Conservation (phyloP, 2,797 vertebrate species). For the Jordanella pulchra region DNA sequence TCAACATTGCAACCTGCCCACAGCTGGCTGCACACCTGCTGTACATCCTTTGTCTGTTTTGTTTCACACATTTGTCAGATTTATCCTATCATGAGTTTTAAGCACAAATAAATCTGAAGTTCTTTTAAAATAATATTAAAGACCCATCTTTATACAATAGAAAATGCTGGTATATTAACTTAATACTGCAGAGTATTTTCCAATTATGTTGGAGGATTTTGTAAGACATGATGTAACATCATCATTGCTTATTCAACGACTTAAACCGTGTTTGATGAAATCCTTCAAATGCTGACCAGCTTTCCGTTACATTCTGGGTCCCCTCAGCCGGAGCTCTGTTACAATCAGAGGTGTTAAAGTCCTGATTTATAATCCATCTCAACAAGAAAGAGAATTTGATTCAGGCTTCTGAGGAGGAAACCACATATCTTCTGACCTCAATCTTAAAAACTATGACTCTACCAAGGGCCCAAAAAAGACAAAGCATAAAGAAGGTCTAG, state of each 20-base stretch:
- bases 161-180: too few species aligned
- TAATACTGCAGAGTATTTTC: constrained; percentile 6
- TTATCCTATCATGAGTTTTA: not conserved
- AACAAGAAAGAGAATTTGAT: constrained; percentile 13
- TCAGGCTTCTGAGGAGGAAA: constrained; percentile 29
- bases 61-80: not conserved
- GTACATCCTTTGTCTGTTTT: too few species aligned
- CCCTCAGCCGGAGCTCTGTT: not conserved
- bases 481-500: not conserved
- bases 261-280: constrained; percentile 10
- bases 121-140: not conserved
- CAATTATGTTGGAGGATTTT: constrained; percentile 9
- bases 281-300: constrained; percentile 2
- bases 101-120: not conserved
- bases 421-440: constrained; percentile 15
- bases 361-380: too few species aligned
- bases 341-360: too few species aligned
- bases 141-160: not conserved
- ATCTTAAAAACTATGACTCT: constrained; percentile 17
- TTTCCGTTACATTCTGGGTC: constrained; percentile 20
- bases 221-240: not conserved
- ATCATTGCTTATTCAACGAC: constrained; percentile 4
- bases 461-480: constrained; percentile 12
- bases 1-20: too few species aligned
- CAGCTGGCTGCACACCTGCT: too few species aligned